Percentiles rank a stretch among this genome's conserved stretches.
Conservation (phyloP, 1,140 invertebrate species). For the Goniozus legneri region DNA sequence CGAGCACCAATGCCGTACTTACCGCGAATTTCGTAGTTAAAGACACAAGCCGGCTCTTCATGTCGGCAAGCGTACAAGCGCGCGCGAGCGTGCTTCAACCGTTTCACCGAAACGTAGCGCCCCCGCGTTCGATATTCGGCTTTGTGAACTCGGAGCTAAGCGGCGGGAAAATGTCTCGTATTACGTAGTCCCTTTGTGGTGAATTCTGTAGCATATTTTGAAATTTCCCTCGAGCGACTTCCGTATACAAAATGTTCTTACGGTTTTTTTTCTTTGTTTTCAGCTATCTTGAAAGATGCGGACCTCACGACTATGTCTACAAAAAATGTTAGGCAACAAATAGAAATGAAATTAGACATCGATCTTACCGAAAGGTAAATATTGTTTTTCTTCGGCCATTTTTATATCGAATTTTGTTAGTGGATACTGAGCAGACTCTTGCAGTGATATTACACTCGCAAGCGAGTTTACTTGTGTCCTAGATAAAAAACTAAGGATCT, state of each 20-base stretch:
- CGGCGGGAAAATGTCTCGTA: too few relatives aligned
- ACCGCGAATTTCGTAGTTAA: too few relatives aligned
- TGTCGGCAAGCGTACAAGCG: too few relatives aligned
- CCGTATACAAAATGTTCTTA: not conserved
- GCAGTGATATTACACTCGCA: constrained; percentile 17
- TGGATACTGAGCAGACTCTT: constrained; percentile 31
- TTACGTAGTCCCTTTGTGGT: not conserved
- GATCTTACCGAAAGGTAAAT: constrained; percentile 67
- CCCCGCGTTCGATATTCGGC: too few relatives aligned
- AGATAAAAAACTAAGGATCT: constrained; percentile 42
- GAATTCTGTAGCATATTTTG: constrained; percentile 6
- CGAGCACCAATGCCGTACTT: too few relatives aligned
- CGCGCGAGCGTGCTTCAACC: too few relatives aligned
- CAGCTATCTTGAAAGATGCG: constrained; percentile 84
- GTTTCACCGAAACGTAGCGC: too few relatives aligned
- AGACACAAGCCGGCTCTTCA: too few relatives aligned
- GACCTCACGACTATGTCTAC: constrained; percentile 79
- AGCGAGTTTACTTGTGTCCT: constrained; percentile 32
- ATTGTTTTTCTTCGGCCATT: too few relatives aligned
- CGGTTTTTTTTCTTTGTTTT: constrained; percentile 37
- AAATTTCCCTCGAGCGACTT: too few relatives aligned
- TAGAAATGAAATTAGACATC: constrained; percentile 77
- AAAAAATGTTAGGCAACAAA: constrained; percentile 84
- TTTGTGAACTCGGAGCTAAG: too few relatives aligned
- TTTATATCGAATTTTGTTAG: too few relatives aligned